Evolutionary conservation across 2,888 invertebrate species (phyloP).

Genomic region (Tiliacea aurago): DNA sequence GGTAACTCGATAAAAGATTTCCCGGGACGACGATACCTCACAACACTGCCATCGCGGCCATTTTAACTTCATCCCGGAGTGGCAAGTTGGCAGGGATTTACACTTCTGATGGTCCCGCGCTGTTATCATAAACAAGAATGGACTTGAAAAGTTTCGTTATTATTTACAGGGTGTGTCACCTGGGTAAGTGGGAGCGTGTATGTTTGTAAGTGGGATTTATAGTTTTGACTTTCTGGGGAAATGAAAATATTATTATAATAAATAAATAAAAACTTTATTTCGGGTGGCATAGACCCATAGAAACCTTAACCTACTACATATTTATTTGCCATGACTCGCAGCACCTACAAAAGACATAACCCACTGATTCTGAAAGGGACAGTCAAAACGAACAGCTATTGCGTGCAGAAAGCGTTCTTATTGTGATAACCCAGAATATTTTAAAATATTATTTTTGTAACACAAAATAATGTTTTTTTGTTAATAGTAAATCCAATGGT

Average conservation of each 20-base stretch:
- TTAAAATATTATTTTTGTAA: neutral
- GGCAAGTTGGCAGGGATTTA: conserved; percentile 67
- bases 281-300: too few species aligned
- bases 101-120: conserved; percentile 59
- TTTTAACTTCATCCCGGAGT: conserved; percentile 70
- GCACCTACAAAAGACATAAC: too few species aligned
- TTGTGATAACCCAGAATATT: neutral
- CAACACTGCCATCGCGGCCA: conserved; percentile 67
- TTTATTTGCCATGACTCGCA: too few species aligned
- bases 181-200: conserved; percentile 20
- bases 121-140: conserved; percentile 66
- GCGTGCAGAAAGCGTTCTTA: too few species aligned
- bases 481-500: neutral
- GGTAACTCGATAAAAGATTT: conserved; percentile 88
- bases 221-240: neutral
- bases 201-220: conserved; percentile 32
- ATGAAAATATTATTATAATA: neutral
- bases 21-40: conserved; percentile 82
- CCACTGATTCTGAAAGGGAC: too few species aligned
- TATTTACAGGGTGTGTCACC: conserved; percentile 49
- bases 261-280: too few species aligned
- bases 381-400: too few species aligned
- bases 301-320: too few species aligned
- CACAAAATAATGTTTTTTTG: neutral
- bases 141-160: conserved; percentile 54